These are phyloP conservation scores for Magallana angulata DNA, from an alignment of 1,140 invertebrate genomes.

Conservation along the genomic window DNA sequence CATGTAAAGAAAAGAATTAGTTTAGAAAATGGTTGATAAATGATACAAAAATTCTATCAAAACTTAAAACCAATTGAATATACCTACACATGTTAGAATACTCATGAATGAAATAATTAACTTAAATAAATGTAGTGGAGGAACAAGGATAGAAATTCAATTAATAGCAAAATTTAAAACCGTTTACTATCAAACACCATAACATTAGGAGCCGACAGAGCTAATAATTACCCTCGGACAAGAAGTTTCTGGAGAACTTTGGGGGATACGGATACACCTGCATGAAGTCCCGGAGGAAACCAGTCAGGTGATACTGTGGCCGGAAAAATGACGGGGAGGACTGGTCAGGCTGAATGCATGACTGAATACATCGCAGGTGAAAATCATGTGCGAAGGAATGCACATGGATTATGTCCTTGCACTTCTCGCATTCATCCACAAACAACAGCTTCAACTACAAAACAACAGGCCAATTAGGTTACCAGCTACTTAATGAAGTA, in stretches of 20 bases:
- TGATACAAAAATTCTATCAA: too few relatives aligned
- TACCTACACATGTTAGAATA: too few relatives aligned
- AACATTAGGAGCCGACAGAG: too few relatives aligned
- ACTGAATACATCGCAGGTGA: constrained; percentile 87
- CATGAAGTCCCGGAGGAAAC: constrained; percentile 90
- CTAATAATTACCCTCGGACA: constrained; percentile 84
- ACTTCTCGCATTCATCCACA: constrained; percentile 88
- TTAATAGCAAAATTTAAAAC: too few relatives aligned
- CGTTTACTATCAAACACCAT: too few relatives aligned
- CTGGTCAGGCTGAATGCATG: constrained; percentile 84
- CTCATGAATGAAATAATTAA: too few relatives aligned
- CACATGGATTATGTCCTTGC: constrained; percentile 87
- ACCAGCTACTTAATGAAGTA: not conserved
- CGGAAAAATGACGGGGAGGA: constrained; percentile 82
- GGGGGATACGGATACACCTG: constrained; percentile 92
- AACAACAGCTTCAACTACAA: constrained; percentile 86
- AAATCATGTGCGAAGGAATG: constrained; percentile 95
- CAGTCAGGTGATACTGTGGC: constrained; percentile 87
- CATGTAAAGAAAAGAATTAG: too few relatives aligned
- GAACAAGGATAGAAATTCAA: too few relatives aligned
- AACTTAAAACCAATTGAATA: too few relatives aligned
- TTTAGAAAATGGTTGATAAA: too few relatives aligned
- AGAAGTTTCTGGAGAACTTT: constrained; percentile 89
- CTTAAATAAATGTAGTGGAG: too few relatives aligned
- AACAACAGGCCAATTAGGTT: constrained; percentile 22